Evolutionary conservation across 92 coral and sea anemone species (phyloP).

Genomic region (Siderastrea siderea): DNA sequence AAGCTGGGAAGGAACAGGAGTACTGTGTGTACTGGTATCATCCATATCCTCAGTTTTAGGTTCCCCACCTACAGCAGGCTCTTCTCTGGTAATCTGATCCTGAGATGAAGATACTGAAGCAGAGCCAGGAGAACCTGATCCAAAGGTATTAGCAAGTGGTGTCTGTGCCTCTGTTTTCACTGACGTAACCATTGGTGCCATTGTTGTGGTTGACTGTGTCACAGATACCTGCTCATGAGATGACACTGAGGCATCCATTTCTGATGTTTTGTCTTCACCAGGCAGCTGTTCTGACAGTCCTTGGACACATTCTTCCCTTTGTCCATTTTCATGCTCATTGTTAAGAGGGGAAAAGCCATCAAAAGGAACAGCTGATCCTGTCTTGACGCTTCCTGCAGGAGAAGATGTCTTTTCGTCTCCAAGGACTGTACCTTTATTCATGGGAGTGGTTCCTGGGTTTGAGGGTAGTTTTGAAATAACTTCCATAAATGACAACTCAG

Average conservation of each 20-base stretch:
- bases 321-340: slow-evolving; percentile 20
- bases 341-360: slow-evolving; percentile 37
- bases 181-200: not conserved
- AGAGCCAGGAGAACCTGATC: slow-evolving; percentile 9
- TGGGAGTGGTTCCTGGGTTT: slow-evolving; percentile 12
- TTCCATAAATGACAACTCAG: slow-evolving; percentile 94
- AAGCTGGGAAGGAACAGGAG: slow-evolving; percentile 58
- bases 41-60: slow-evolving; percentile 68
- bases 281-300: slow-evolving; percentile 11
- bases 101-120: not conserved
- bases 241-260: not conserved
- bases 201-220: not conserved
- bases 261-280: not conserved
- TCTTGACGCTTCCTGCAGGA: slow-evolving; percentile 36
- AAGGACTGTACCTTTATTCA: slow-evolving; percentile 32
- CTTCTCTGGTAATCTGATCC: slow-evolving; percentile 14
- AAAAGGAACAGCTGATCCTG: slow-evolving; percentile 25
- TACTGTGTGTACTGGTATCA: slow-evolving; percentile 37
- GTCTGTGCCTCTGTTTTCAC: slow-evolving; percentile 22
- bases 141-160: not conserved
- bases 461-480: slow-evolving; percentile 69
- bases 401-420: slow-evolving; percentile 46
- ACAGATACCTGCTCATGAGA: not conserved
- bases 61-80: not conserved
- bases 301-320: slow-evolving; percentile 6